phyloP scores from a whole-genome alignment of 2,113 vertebrate species.

The Thermophis baileyi region DNA sequence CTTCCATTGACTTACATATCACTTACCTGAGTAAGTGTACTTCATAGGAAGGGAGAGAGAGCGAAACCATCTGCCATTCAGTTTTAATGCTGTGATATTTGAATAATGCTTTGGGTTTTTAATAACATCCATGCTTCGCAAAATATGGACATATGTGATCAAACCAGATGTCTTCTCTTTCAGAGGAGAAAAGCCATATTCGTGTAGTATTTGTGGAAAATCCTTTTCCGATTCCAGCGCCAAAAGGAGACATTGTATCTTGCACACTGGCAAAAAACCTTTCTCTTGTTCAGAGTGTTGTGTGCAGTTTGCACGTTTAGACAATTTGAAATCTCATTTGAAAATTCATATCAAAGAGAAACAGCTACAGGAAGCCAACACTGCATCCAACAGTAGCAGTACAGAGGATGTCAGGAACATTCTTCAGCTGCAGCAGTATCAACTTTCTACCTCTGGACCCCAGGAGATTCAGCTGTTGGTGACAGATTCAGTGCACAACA shows the following conservation, averaged over 20 bases:
- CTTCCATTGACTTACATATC: neutral
- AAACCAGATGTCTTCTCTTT: constrained; percentile 38
- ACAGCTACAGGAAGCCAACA: constrained; percentile 46
- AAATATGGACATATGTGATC: constrained; percentile 11
- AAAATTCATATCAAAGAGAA: constrained; percentile 90
- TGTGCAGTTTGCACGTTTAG: constrained; percentile 87
- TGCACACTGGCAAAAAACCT: constrained; percentile 91
- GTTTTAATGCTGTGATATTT: neutral
- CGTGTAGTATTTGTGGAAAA: constrained; percentile 85
- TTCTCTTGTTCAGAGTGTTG: constrained; percentile 87
- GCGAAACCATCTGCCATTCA: neutral
- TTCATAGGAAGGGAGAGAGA: neutral
- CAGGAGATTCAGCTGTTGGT: constrained; percentile 93
- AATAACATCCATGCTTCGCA: neutral
- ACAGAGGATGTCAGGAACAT: constrained; percentile 74
- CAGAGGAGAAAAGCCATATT: constrained; percentile 95
- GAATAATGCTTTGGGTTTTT: neutral
- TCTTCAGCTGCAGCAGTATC: constrained; percentile 87
- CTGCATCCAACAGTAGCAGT: neutral
- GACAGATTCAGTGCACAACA: constrained; percentile 78
- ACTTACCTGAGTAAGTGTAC: neutral
- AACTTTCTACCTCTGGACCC: constrained; percentile 75
- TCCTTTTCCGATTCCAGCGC: constrained; percentile 94
- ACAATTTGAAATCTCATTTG: constrained; percentile 91
- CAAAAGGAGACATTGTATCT: constrained; percentile 85